These are phyloP conservation scores for Myathropa florea DNA, from an alignment of 2,888 invertebrate species.

Conservation along the genomic window DNA sequence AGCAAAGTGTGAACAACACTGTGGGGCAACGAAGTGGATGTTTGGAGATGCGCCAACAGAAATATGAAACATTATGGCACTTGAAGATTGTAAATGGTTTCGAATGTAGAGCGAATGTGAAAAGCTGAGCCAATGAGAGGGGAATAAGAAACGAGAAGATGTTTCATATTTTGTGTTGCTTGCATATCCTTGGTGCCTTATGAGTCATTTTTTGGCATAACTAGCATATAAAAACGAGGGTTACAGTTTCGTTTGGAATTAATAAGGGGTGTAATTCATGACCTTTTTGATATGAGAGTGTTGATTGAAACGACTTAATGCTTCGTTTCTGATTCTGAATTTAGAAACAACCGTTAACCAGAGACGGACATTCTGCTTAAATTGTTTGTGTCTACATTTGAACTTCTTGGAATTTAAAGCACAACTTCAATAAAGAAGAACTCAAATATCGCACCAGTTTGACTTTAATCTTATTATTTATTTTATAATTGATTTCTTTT, in stretches of 20 bases:
- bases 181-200: not conserved
- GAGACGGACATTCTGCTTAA: too few species aligned
- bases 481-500: too few species aligned
- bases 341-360: too few species aligned
- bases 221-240: not conserved
- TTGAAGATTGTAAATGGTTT: not conserved
- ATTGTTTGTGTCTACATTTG: too few species aligned
- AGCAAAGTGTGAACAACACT: not conserved
- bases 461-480: too few species aligned
- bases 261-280: not conserved
- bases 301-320: too few species aligned
- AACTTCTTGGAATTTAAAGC: too few species aligned
- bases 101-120: not conserved
- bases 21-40: not conserved
- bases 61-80: not conserved
- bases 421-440: too few species aligned
- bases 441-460: too few species aligned
- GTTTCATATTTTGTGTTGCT: not conserved
- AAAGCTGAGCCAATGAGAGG: not conserved
- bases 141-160: not conserved
- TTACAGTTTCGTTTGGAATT: not conserved
- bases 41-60: slow-evolving; percentile 25
- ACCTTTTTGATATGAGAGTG: not conserved
- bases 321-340: too few species aligned
- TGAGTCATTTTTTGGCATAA: slow-evolving; percentile 42